Conservation (phyloP, 2,113 vertebrate species). For the Rhinolophus ferrumequinum region DNA sequence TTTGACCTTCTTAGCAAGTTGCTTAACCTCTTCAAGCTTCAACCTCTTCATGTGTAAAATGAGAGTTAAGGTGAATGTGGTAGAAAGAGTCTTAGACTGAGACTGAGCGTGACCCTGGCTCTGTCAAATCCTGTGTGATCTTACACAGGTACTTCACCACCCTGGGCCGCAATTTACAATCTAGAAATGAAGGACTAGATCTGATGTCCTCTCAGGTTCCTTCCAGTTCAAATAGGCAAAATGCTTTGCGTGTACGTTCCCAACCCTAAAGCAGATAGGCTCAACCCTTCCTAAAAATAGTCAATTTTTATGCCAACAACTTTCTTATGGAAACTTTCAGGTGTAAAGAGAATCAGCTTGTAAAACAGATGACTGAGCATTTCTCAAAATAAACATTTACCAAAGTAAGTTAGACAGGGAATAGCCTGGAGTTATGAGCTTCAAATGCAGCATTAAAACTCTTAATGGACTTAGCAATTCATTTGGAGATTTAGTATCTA, state of each 20-base stretch:
- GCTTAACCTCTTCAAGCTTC: neutral
- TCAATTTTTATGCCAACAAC: neutral
- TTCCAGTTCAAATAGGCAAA: neutral
- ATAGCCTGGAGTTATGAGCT: slow-evolving; percentile 66
- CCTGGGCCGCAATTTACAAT: neutral
- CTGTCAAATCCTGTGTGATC: neutral
- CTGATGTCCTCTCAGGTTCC: neutral
- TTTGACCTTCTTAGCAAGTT: neutral
- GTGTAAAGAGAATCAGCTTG: slow-evolving; percentile 60
- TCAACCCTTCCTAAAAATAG: neutral
- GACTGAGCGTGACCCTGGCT: neutral
- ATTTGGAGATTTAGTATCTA: slow-evolving; percentile 73
- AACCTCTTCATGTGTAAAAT: neutral
- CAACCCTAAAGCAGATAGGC: neutral
- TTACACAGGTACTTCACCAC: neutral
- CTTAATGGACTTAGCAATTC: slow-evolving; percentile 74
- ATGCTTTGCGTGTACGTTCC: neutral
- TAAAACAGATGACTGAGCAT: slow-evolving; percentile 73
- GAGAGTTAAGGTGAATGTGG: neutral
- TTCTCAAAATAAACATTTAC: slow-evolving; percentile 77
- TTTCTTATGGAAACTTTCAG: slow-evolving; percentile 57
- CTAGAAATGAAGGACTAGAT: neutral
- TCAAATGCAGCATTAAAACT: slow-evolving; percentile 72
- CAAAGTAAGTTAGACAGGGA: slow-evolving; percentile 53
- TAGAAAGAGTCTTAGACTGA: neutral